Percentiles rank a stretch among this genome's conserved stretches.
Conservation (phyloP, 2,113 vertebrate species). For the Alaudala cheleensis region DNA sequence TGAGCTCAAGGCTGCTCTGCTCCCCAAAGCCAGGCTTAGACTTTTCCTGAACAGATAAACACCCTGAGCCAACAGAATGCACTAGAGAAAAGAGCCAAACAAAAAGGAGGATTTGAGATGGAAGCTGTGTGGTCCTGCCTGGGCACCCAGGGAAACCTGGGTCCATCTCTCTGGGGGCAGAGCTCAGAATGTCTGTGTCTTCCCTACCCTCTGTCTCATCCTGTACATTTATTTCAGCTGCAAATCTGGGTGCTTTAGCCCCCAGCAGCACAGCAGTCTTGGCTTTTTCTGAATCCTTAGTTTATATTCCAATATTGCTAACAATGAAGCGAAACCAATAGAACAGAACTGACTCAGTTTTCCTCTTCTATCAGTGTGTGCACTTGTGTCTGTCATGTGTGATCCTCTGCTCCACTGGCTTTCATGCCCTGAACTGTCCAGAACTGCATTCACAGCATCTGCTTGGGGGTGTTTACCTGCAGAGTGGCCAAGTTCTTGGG, state of each 20-base stretch:
- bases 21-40: neutral
- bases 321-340: neutral
- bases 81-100: neutral
- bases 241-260: neutral
- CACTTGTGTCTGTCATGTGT: neutral
- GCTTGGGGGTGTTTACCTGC: neutral
- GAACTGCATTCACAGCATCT: neutral
- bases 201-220: neutral
- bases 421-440: neutral
- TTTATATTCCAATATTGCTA: neutral
- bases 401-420: neutral
- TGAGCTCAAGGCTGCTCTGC: neutral
- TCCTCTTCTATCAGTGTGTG: neutral
- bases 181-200: neutral
- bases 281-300: neutral
- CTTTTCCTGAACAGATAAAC: too few species aligned
- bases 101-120: neutral
- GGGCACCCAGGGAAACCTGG: neutral
- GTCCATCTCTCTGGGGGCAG: neutral
- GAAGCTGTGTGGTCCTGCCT: neutral
- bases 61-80: neutral
- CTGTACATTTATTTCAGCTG: neutral
- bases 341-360: neutral
- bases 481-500: neutral
- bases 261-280: neutral